Evolutionary conservation across 2,888 invertebrate species (phyloP).

Genomic region (Eristalinus aeneus): DNA sequence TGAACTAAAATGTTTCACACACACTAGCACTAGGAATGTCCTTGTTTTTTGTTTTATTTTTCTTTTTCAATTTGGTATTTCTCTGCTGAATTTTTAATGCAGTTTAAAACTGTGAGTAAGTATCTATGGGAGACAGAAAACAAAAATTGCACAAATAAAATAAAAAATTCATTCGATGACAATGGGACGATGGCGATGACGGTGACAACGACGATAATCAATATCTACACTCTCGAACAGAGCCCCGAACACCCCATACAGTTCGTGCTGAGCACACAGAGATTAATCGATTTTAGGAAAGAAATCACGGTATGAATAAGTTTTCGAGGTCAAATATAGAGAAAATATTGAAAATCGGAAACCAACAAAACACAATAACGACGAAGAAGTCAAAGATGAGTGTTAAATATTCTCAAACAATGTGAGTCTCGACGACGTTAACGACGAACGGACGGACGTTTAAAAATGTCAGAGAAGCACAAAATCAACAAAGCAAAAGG

Average conservation of each 20-base stretch:
- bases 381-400: background rate
- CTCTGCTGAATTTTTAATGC: background rate
- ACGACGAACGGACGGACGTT: no score
- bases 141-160: constrained; percentile 10
- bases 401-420: constrained; percentile 38
- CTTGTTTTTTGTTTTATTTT: constrained; percentile 34
- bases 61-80: background rate
- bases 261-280: constrained; percentile 5
- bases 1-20: constrained; percentile 12
- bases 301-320: constrained; percentile 41
- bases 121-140: background rate
- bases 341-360: constrained; percentile 44
- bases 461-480: background rate
- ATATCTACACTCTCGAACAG: background rate
- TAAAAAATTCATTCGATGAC: constrained; percentile 13
- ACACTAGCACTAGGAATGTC: constrained; percentile 29
- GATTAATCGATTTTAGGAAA: constrained; percentile 53
- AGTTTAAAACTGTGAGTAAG: background rate
- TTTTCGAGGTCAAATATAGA: constrained; percentile 58
- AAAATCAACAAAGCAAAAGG: constrained; percentile 23
- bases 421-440: background rate
- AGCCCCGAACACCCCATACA: background rate
- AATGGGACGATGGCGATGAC: constrained; percentile 32
- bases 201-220: constrained; percentile 12
- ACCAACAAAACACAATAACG: constrained; percentile 42